phyloP scores from a whole-genome alignment of 2,113 vertebrate genomes.

The Pedetes capensis region DNA sequence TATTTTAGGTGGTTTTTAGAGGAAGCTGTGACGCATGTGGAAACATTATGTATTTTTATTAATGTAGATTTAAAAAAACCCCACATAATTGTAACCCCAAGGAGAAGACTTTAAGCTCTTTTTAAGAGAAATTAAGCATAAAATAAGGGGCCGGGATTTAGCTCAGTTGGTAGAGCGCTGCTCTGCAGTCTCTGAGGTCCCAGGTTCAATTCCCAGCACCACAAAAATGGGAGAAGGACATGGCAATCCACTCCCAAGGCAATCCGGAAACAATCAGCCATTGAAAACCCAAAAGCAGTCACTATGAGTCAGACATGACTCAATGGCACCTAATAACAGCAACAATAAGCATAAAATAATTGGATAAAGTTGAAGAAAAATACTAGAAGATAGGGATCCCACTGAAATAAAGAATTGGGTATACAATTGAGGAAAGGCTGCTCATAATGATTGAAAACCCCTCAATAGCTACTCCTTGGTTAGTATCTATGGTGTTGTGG shows the following conservation, averaged over 20 bases:
- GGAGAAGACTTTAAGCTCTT: background rate
- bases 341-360: background rate
- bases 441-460: background rate
- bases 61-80: conserved; percentile 7
- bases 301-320: no score
- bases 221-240: no score
- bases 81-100: background rate
- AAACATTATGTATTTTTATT: background rate
- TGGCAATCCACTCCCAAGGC: no score
- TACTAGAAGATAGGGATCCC: background rate
- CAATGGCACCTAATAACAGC: no score
- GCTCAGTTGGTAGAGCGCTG: no score
- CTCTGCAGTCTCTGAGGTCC: no score
- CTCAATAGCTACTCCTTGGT: background rate
- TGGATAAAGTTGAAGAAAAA: background rate
- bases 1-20: background rate
- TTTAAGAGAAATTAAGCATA: background rate
- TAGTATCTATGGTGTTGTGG: background rate
- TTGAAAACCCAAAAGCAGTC: no score
- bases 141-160: no score
- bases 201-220: no score
- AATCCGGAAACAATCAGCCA: no score
- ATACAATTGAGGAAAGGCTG: background rate
- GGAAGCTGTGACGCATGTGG: background rate
- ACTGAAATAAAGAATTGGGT: background rate